These are phyloP conservation scores for Leptinotarsa rubiginosa DNA, from an alignment of 2,888 invertebrate species.

Conservation along the genomic window DNA sequence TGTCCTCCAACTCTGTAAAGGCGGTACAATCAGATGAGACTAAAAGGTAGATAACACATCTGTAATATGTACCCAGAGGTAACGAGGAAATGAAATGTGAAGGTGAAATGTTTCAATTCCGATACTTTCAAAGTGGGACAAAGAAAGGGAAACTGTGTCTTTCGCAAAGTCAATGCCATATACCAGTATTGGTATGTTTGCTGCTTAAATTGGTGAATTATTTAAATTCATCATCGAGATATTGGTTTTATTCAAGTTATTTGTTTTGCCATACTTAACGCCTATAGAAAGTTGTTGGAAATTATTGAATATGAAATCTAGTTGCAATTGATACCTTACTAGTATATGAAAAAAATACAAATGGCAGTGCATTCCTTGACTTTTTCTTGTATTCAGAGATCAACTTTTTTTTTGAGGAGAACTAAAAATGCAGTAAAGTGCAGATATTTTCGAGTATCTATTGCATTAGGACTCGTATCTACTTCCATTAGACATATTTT, in stretches of 20 bases:
- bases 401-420: too few relatives aligned
- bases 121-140: constrained; percentile 1
- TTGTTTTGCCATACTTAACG: not conserved
- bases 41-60: not conserved
- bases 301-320: too few relatives aligned
- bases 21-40: not conserved
- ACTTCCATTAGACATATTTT: too few relatives aligned
- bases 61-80: not conserved
- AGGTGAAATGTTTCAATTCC: not conserved
- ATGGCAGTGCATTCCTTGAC: too few relatives aligned
- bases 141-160: constrained; percentile 3
- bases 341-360: too few relatives aligned
- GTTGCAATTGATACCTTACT: too few relatives aligned
- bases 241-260: not conserved
- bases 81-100: constrained; percentile 6
- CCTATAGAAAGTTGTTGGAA: not conserved
- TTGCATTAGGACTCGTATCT: too few relatives aligned
- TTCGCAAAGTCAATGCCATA: constrained; percentile 1
- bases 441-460: too few relatives aligned
- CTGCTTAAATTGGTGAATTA: not conserved
- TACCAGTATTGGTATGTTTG: not conserved
- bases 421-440: too few relatives aligned
- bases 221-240: not conserved
- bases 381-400: too few relatives aligned
- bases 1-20: not conserved